Evolutionary conservation across 2,113 vertebrate species (phyloP).

Genomic region (Emydocephalus ijimae): DNA sequence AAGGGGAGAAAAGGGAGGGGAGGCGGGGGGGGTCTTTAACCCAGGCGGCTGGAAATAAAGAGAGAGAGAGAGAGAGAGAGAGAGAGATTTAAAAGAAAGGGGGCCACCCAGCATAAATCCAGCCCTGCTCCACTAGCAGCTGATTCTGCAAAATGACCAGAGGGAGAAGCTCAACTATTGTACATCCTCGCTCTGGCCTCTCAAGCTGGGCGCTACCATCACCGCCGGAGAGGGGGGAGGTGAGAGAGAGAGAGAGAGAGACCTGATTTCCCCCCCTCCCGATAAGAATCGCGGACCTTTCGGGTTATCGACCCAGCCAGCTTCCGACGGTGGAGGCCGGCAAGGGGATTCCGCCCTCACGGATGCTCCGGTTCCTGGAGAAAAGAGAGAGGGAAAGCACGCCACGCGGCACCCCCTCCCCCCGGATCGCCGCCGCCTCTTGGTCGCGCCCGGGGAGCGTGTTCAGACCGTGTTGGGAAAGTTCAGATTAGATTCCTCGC

Average conservation of each 20-base stretch:
- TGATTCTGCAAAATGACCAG: constrained; percentile 13
- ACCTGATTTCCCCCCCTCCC: background rate
- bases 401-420: background rate
- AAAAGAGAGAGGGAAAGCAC: background rate
- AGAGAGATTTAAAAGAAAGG: background rate
- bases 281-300: background rate
- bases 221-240: too few species aligned
- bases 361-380: background rate
- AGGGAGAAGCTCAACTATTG: background rate
- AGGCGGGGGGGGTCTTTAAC: background rate
- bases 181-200: background rate
- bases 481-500: constrained; percentile 4
- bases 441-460: constrained; percentile 3
- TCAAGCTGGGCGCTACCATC: background rate
- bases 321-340: background rate
- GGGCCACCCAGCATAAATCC: background rate
- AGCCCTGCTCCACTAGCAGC: background rate
- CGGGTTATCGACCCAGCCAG: background rate
- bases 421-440: background rate
- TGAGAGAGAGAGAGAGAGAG: too few species aligned
- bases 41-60: background rate
- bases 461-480: constrained; percentile 20
- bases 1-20: too few species aligned
- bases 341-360: background rate
- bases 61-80: too few species aligned